Percentiles rank a stretch among this genome's conserved stretches.
phyloP scores from a whole-genome alignment of 2,113 vertebrate species.

The Illadopsis cleaveri region DNA sequence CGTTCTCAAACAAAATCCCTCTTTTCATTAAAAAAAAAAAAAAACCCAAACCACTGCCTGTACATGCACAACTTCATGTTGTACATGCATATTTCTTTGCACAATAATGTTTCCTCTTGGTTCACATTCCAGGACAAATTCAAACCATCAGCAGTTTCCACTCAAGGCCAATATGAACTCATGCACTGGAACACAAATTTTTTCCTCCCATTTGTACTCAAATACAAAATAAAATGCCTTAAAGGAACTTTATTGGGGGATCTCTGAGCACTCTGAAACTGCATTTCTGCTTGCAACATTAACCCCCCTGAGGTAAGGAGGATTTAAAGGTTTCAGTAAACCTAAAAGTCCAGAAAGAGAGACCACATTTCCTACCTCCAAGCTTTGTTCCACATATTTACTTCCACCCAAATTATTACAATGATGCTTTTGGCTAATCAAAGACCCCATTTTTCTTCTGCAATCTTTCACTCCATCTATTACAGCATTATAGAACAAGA shows the following conservation, averaged over 20 bases:
- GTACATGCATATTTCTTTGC: background rate
- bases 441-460: background rate
- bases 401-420: background rate
- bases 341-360: background rate
- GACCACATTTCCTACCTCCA: background rate
- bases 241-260: background rate
- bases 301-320: background rate
- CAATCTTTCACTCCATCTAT: background rate
- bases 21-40: background rate
- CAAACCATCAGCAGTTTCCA: background rate
- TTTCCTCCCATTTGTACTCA: background rate
- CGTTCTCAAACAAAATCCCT: background rate
- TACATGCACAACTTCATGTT: background rate
- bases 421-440: background rate
- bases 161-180: background rate
- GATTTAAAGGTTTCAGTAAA: background rate
- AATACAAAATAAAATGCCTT: background rate
- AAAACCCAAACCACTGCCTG: background rate
- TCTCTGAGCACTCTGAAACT: background rate
- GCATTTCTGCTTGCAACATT: background rate
- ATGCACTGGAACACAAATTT: background rate
- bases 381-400: background rate
- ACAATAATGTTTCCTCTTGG: background rate
- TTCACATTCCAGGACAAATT: background rate
- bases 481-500: background rate